Conservation (phyloP, 2,113 vertebrate genomes). For the Peromyscus maniculatus region DNA sequence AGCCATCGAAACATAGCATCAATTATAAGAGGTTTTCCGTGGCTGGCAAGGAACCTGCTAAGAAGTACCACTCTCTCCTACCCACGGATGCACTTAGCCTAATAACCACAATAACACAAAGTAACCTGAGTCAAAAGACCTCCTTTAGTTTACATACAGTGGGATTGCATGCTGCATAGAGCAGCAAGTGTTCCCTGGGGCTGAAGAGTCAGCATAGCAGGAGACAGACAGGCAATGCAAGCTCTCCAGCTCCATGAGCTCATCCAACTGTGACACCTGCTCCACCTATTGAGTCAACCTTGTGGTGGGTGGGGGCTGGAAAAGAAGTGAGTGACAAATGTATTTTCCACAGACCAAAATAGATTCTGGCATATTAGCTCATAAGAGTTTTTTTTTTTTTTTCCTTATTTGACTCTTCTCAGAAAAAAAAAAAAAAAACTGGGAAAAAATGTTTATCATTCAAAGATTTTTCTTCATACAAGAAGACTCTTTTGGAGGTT, state of each 20-base stretch:
- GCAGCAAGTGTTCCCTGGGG: neutral
- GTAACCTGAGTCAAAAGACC: neutral
- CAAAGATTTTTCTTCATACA: neutral
- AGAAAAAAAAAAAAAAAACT: constrained; percentile 40
- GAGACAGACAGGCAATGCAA: neutral
- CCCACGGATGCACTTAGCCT: neutral
- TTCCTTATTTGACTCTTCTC: constrained; percentile 60
- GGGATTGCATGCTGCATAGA: constrained; percentile 7
- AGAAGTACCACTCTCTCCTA: neutral
- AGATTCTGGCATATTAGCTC: constrained; percentile 57
- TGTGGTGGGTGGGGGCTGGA: constrained; percentile 70
- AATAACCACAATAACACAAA: constrained; percentile 13
- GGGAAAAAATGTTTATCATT: constrained; percentile 31
- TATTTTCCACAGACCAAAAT: constrained; percentile 72
- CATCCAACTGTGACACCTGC: constrained; percentile 74
- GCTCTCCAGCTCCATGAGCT: constrained; percentile 53
- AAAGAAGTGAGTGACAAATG: constrained; percentile 71
- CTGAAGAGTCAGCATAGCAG: neutral
- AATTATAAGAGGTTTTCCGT: neutral
- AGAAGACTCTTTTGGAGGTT: neutral
- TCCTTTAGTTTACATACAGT: constrained; percentile 14
- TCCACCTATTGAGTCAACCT: constrained; percentile 80
- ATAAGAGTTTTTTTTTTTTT: constrained; percentile 14
- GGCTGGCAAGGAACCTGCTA: neutral
- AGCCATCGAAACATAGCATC: neutral